phyloP scores from a whole-genome alignment of 2,888 invertebrate species.

The Cephus runcator region DNA sequence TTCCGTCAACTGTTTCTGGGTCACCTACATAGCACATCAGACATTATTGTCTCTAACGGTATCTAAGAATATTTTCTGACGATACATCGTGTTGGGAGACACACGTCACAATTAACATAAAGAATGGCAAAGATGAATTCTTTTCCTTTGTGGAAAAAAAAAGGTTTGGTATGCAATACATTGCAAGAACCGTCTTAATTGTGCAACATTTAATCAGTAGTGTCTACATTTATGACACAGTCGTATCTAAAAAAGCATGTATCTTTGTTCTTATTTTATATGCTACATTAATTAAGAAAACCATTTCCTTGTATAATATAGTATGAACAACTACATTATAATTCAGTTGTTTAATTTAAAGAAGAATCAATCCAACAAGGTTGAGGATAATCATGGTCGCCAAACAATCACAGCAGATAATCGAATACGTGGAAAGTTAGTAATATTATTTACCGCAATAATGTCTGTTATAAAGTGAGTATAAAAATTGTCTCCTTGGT shows the following conservation, averaged over 20 bases:
- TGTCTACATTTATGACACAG: not conserved
- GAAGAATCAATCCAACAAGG: not conserved
- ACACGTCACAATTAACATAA: not conserved
- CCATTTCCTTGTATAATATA: not conserved
- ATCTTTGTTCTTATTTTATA: not conserved
- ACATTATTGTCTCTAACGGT: constrained; percentile 16
- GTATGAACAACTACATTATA: not conserved
- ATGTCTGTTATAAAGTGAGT: not conserved
- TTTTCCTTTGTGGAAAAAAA: not conserved
- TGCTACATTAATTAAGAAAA: not conserved
- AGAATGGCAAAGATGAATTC: not conserved
- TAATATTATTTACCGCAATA: not conserved
- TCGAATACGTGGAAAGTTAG: not conserved
- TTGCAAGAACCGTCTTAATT: not conserved
- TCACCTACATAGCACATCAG: constrained; percentile 33
- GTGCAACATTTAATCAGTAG: not conserved
- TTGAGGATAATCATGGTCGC: not conserved
- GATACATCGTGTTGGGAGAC: not conserved
- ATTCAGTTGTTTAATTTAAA: not conserved
- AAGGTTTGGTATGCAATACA: not conserved
- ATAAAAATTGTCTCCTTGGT: not conserved
- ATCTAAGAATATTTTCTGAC: constrained; percentile 2
- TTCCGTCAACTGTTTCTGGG: constrained; percentile 25
- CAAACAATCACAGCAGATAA: not conserved
- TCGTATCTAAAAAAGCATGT: not conserved